Conservation (phyloP, 2,113 vertebrate genomes). For the Steatornis caripensis region DNA sequence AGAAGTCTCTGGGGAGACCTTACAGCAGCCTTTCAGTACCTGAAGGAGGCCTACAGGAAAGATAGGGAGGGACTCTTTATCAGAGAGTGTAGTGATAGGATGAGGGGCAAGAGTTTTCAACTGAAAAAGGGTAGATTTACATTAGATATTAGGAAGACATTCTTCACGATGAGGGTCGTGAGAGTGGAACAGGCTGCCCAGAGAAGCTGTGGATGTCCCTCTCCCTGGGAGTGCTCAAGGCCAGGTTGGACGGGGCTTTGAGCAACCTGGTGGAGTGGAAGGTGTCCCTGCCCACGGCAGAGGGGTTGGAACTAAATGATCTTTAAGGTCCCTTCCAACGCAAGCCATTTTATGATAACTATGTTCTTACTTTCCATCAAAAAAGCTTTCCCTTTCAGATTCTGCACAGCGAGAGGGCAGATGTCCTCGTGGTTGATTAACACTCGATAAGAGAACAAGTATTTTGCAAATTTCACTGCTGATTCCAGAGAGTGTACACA, state of each 20-base stretch:
- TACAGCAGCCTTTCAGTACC: not conserved
- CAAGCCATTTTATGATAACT: not conserved
- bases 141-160: not conserved
- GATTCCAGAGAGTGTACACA: not conserved
- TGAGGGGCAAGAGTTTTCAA: not conserved
- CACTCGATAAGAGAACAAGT: not conserved
- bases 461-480: not conserved
- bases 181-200: not conserved
- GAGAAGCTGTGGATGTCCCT: not conserved
- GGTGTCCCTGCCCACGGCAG: not conserved
- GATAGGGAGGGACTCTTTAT: not conserved
- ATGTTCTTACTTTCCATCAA: not conserved
- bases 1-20: not conserved
- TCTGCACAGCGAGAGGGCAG: not conserved
- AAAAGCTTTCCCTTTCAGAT: not conserved
- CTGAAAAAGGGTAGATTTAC: not conserved
- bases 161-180: not conserved
- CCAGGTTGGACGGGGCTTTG: not conserved
- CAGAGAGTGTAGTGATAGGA: not conserved
- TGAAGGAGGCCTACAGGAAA: not conserved
- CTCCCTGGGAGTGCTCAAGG: not conserved
- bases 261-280: not conserved
- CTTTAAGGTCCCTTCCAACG: not conserved
- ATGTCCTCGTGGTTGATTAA: not conserved
- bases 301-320: not conserved